Conservation (phyloP, 2,797 vertebrate species). For the Lerista edwardsae region DNA sequence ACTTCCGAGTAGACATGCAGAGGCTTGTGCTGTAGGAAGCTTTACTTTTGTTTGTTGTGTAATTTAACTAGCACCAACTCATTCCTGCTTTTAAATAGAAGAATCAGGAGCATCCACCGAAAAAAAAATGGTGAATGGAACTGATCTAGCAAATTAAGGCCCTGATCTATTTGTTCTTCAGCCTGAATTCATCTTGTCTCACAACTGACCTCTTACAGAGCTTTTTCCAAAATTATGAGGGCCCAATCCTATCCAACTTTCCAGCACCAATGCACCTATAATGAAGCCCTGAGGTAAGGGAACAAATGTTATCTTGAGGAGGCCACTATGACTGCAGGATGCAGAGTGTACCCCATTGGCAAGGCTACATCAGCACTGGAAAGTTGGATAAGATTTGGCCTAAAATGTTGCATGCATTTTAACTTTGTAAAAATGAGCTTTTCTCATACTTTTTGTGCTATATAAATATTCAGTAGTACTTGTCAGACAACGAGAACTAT, state of each 20-base stretch:
- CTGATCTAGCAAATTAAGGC: neutral
- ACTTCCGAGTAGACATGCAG: too few species aligned
- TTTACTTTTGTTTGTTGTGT: neutral
- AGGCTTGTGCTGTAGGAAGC: too few species aligned
- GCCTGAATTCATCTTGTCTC: neutral
- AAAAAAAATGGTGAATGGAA: constrained; percentile 12
- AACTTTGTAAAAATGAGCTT: neutral
- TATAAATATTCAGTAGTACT: neutral
- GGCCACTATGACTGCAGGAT: too few species aligned
- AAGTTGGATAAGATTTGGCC: too few species aligned
- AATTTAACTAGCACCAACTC: neutral
- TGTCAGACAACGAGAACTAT: neutral
- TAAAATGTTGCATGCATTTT: neutral
- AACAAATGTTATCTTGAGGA: too few species aligned
- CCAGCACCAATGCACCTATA: too few species aligned
- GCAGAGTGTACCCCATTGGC: too few species aligned
- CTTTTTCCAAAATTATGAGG: neutral
- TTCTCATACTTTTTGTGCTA: neutral
- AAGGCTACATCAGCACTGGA: too few species aligned
- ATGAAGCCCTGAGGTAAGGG: too few species aligned
- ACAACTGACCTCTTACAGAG: neutral
- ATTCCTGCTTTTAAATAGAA: neutral
- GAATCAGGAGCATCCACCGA: neutral
- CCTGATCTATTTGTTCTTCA: neutral
- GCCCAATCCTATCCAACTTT: too few species aligned